Evolutionary conservation across 2,113 vertebrate genomes (phyloP).

Genomic region (Ceuthmochares aereus): DNA sequence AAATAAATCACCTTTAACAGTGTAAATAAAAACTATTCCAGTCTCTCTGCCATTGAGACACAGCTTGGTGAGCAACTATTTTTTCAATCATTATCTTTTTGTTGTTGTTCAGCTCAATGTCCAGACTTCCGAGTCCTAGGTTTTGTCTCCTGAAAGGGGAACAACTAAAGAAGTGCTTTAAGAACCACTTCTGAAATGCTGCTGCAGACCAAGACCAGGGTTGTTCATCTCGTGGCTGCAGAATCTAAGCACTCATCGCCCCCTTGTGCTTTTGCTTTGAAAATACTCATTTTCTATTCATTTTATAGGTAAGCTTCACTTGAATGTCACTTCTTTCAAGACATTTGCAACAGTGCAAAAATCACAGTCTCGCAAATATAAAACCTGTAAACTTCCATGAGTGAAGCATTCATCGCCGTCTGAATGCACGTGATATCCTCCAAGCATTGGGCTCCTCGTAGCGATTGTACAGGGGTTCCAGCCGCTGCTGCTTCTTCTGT

Average conservation of each 20-base stretch:
- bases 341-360: not conserved
- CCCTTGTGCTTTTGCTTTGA: not conserved
- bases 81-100: not conserved
- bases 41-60: not conserved
- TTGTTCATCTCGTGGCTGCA: not conserved
- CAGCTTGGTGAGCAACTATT: not conserved
- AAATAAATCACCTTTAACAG: not conserved
- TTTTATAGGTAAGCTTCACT: not conserved
- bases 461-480: conserved; percentile 96
- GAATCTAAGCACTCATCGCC: not conserved
- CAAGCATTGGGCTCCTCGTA: conserved; percentile 98
- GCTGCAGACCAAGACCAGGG: not conserved
- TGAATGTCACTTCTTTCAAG: not conserved
- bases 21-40: not conserved
- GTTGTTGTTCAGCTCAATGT: not conserved
- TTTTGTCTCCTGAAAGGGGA: not conserved
- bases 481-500: conserved; percentile 96
- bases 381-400: rapidly evolving
- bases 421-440: conserved; percentile 95
- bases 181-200: not conserved
- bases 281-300: not conserved
- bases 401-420: conserved; percentile 78
- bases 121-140: not conserved
- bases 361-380: rapidly evolving
- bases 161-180: not conserved